Conservation (phyloP, 2,888 invertebrate genomes). For the Dynastes hyllus region DNA sequence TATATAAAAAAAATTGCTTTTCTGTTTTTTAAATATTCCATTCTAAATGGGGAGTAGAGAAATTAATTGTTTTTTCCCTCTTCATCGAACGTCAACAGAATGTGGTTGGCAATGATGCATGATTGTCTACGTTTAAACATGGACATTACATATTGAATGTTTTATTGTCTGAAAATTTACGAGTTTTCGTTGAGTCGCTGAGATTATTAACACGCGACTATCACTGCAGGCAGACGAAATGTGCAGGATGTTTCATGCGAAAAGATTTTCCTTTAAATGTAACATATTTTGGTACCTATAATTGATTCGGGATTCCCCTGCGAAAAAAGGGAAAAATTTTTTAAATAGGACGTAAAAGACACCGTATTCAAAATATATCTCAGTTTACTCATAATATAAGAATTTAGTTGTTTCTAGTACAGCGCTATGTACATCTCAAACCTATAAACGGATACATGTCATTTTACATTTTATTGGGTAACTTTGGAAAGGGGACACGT, state of each 20-base stretch:
- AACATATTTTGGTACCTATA: too few relatives aligned
- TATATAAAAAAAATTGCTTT: too few relatives aligned
- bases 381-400: not conserved
- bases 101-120: slow-evolving; percentile 38
- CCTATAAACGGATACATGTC: not conserved
- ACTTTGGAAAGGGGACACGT: slow-evolving; percentile 29
- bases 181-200: slow-evolving; percentile 16
- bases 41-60: too few relatives aligned
- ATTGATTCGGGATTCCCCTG: too few relatives aligned
- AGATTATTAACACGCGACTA: slow-evolving; percentile 30
- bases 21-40: too few relatives aligned
- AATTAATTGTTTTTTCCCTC: not conserved
- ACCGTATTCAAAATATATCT: not conserved
- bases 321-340: too few relatives aligned
- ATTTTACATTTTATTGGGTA: slow-evolving; percentile 28
- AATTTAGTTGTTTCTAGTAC: slow-evolving; percentile 15
- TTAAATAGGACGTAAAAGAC: too few relatives aligned
- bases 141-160: slow-evolving; percentile 45
- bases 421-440: not conserved
- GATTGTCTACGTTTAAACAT: slow-evolving; percentile 40
- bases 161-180: slow-evolving; percentile 45
- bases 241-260: not conserved
- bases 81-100: slow-evolving; percentile 31
- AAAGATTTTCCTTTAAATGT: too few relatives aligned
- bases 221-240: not conserved